A percentile compares a stretch with the other conserved stretches of the same genome.
phyloP scores from a whole-genome alignment of 1,140 invertebrate genomes.

The Orchesella cincta region DNA sequence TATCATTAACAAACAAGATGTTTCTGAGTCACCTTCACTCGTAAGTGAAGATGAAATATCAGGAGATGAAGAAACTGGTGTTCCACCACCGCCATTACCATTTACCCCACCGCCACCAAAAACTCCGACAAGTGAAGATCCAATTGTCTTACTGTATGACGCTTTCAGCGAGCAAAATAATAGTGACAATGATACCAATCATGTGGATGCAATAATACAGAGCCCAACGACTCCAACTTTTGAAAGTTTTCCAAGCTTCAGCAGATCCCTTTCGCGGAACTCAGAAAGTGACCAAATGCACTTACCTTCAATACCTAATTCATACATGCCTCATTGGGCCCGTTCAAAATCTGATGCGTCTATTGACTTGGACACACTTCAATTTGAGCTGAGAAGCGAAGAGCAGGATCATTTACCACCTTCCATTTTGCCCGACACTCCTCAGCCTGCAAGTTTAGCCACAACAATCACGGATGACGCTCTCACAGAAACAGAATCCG shows the following conservation, averaged over 20 bases:
- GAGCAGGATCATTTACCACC: constrained; percentile 5
- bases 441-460: constrained; percentile 4
- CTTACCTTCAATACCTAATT: not conserved
- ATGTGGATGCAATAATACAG: no score
- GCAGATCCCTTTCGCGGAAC: not conserved
- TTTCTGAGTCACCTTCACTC: no score
- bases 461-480: constrained; percentile 4
- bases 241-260: not conserved
- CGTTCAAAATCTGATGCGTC: not conserved
- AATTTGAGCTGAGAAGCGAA: not conserved
- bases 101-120: constrained; percentile 34
- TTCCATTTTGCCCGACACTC: constrained; percentile 10
- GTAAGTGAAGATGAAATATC: not conserved
- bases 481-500: not conserved
- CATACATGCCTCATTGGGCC: not conserved
- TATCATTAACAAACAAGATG: no score
- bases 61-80: not conserved
- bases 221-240: not conserved
- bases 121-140: not conserved
- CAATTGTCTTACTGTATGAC: not conserved
- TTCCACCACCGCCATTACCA: constrained; percentile 29
- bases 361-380: not conserved
- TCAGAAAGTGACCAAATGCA: not conserved
- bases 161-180: not conserved
- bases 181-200: not conserved